Evolutionary conservation across 2,797 vertebrate genomes (phyloP), one percentile per base, ranked within the genome.

Genomic region (Vireo griseus): DNA sequence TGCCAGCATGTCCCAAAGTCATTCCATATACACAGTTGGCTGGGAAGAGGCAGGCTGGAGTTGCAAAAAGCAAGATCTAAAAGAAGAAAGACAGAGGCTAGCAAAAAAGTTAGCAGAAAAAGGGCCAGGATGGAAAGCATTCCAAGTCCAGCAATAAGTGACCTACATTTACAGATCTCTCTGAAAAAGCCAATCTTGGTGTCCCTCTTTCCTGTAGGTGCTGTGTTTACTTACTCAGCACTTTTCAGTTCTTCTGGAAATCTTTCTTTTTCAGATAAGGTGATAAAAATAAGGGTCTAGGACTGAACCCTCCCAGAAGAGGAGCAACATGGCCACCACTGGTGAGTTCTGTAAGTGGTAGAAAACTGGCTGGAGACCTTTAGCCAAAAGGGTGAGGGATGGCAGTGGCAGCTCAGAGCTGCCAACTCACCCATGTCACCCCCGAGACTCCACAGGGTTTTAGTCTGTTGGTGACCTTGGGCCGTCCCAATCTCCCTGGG

Each of bases 1-100:
- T 90, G 59, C 73, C 86, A 90, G 81, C 69, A 20, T 86, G 82
- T 92, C 94, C 94, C 63, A 82, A 37, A 95, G 76, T 85, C 26
- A 73, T 92, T 81, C 91, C 59, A 90, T 33, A 62, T 37, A 63
- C 78, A 94, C 81, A 89, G 92, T 81, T 94, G 92, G 68, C 57
- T 93, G 79, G 40, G 68, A 92, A 75, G 87, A 88, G 65, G 81
- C 5, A 1, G 76, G 47, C 14, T 79, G 63, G 42, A 89, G 57
- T 48, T 81, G 79, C 69, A 85, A 91, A 91, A 90, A 50, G 54
- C 17, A 81, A 78, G 17, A 81, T 45, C 73, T 96, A 94, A 90
- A 91, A 91, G 65, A 20, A 78, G 69, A 91, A 91, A 81, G 39
- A 39, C 51, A 83, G 13, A 22, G 33, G 22, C 11, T 74, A 72